Evolutionary conservation across 2,888 invertebrate genomes (phyloP), one percentile per base, ranked within the genome.

Genomic region (Plebejus anna): DNA sequence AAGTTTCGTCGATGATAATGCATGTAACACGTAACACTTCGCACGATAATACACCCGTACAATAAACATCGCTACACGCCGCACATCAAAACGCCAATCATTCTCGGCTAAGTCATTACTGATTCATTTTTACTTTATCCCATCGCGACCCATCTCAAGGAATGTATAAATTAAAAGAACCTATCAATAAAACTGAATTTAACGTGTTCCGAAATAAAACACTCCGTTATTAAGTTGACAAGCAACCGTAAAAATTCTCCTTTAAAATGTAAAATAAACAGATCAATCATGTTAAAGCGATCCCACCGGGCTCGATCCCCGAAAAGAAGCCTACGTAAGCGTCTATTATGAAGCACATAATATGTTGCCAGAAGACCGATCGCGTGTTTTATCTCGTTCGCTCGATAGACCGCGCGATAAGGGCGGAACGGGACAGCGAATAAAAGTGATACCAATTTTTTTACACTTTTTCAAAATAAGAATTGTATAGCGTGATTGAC

Each of bases 201-300:
- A 92, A 90, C 89, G 87, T 91, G 89, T 92, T 89, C 85, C 89
- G 84, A 91, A 90, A 93, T 92, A 92, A 92, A 94, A 92, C 89
- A 92, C 91, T 92, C 92, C 91, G 92, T 93, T 93, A 94, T 93
- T 92, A 92, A 92, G 93, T 92, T 92, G 94, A 93, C 94, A 93
- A 92, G 90, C 93, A 92, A 92, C 92, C 94, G 93, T 94, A 94
- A 93, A 93, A 94, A 93, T 92, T 92, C 90, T 90, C 89, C 90
- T 93, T 93, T 93, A 93, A 94, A 94, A 93, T 94, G 92, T 93
- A 91, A 94, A 94, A 94, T 93, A 94, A 94, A 94, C 94, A 93
- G 93, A 94, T 94, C 94, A 94, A 94, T 94, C 94, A 94, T 93
- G 91, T 91, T 91, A 89, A 91, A 92, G 90, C 89, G 91, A 92